These are phyloP conservation scores for Cliona cf. orientalis DNA, from an alignment of 37 sponge, comb jelly and placozoan genomes.

Conservation along the genomic window DNA sequence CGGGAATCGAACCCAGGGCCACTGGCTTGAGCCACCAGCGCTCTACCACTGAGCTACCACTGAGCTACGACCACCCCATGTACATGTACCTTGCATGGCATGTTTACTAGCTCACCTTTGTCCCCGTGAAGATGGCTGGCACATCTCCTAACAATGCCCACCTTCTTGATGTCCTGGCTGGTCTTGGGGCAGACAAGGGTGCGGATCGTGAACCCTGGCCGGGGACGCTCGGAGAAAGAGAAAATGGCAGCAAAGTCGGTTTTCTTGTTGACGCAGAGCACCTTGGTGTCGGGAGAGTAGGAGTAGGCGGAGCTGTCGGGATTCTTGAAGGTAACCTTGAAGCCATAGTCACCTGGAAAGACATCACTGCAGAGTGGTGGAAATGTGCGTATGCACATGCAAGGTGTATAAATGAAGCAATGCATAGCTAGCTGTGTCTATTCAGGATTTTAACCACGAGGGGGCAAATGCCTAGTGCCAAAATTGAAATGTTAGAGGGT, in stretches of 20 bases:
- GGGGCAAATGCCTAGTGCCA: too few relatives aligned
- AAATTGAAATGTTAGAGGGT: too few relatives aligned
- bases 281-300: neutral
- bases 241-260: neutral
- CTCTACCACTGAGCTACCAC: too few relatives aligned
- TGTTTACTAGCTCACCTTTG: too few relatives aligned
- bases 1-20: too few relatives aligned
- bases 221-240: neutral
- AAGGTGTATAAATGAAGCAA: too few relatives aligned
- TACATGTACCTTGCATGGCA: too few relatives aligned
- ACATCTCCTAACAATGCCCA: neutral
- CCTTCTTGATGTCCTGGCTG: neutral
- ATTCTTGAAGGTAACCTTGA: neutral
- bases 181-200: neutral
- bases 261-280: neutral
- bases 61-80: too few relatives aligned
- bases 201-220: neutral
- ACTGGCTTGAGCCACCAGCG: too few relatives aligned
- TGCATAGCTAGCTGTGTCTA: too few relatives aligned
- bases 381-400: neutral
- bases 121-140: neutral
- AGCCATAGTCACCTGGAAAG: constrained; percentile 1
- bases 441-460: too few relatives aligned
- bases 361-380: neutral
- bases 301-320: neutral